Conservation (phyloP, 2,797 vertebrate genomes). For the Macrochelys suwanniensis region DNA sequence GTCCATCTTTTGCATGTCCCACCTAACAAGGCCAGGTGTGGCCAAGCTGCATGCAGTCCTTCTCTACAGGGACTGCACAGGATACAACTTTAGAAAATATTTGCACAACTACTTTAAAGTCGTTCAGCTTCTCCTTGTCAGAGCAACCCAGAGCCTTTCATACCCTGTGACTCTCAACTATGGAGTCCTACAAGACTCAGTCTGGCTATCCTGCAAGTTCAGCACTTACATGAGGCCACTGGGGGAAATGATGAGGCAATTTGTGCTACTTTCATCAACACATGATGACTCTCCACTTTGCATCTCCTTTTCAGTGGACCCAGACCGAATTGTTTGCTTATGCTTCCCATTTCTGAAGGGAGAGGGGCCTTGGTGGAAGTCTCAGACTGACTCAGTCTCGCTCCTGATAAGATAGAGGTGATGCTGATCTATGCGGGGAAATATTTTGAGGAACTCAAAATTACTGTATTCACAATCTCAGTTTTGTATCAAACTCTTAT, state of each 20-base stretch:
- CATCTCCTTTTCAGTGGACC: background rate
- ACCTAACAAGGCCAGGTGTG: background rate
- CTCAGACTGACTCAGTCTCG: background rate
- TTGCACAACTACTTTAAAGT: background rate
- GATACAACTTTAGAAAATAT: background rate
- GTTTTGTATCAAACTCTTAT: conserved; percentile 42
- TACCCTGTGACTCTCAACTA: rapidly evolving
- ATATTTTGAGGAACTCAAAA: conserved; percentile 36
- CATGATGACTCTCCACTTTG: background rate
- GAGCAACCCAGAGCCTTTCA: background rate
- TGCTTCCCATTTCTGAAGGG: background rate
- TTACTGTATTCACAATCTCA: conserved; percentile 32
- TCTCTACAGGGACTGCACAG: rapidly evolving
- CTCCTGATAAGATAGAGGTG: background rate
- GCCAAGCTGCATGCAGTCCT: background rate
- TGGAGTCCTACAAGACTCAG: background rate
- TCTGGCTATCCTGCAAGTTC: background rate
- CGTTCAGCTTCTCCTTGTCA: background rate
- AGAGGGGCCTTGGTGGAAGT: background rate
- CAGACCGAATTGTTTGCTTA: conserved; percentile 8
- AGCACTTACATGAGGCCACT: background rate
- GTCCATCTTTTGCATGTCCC: background rate
- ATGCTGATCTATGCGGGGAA: conserved; percentile 40
- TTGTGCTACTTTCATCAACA: background rate
- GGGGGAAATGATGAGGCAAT: background rate